A percentile compares a stretch with the other conserved stretches of the same genome.
Evolutionary conservation across 2,797 vertebrate genomes (phyloP).

Genomic region (Lemur catta): DNA sequence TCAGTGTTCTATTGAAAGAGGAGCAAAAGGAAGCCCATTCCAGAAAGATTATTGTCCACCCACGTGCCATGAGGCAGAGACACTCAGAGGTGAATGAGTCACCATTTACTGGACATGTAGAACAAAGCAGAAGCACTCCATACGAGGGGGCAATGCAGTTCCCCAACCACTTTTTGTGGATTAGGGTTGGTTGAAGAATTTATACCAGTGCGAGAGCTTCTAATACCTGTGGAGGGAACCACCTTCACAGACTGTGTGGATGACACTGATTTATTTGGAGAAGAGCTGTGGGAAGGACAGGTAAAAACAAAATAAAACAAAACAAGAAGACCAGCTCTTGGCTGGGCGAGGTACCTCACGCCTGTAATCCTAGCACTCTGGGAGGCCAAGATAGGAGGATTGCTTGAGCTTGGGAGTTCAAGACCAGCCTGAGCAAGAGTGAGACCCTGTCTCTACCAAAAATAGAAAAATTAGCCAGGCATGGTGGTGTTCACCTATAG

Average conservation of each 20-base stretch:
- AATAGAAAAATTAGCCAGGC: background rate
- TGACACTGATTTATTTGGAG: background rate
- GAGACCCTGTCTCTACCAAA: background rate
- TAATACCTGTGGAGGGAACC: background rate
- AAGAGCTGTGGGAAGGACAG: background rate
- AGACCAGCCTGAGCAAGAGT: background rate
- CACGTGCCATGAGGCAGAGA: background rate
- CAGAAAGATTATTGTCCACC: background rate
- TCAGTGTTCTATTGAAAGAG: background rate
- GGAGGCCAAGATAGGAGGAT: background rate
- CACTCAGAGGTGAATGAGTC: background rate
- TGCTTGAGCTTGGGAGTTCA: background rate
- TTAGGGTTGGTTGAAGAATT: background rate
- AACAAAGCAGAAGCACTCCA: background rate
- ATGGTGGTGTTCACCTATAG: background rate
- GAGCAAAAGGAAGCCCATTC: background rate
- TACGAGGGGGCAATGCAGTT: background rate
- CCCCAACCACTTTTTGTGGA: background rate
- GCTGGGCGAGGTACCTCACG: accelerated
- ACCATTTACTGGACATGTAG: background rate
- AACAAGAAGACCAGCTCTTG: background rate
- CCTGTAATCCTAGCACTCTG: background rate
- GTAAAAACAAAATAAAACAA: background rate
- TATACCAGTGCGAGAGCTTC: background rate
- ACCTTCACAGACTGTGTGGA: background rate